Percentiles rank a stretch among this genome's conserved stretches.
Conservation (phyloP, 2,888 invertebrate genomes). For the Meiosimyza platycephala region DNA sequence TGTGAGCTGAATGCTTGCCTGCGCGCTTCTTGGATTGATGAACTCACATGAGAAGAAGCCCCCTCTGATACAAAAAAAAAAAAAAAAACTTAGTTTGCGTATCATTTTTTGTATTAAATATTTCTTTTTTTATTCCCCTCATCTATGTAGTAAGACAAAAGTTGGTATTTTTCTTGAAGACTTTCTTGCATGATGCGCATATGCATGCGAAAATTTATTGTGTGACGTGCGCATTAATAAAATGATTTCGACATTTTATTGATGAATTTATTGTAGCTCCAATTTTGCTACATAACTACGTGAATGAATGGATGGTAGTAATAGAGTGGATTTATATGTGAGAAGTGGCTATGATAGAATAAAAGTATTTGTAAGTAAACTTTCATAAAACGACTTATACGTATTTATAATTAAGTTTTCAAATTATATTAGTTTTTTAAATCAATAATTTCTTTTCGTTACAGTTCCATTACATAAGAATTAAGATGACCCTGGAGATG, state of each 20-base stretch:
- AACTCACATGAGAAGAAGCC: constrained; percentile 28
- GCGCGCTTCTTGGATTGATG: constrained; percentile 25
- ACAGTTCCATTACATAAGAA: no score
- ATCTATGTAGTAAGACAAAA: constrained; percentile 43
- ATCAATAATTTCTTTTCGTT: no score
- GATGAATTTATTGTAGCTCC: constrained; percentile 40
- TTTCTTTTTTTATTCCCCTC: not conserved
- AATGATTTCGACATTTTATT: constrained; percentile 45
- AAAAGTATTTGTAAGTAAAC: no score
- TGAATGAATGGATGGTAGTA: no score
- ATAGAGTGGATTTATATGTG: no score
- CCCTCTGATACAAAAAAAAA: not conserved
- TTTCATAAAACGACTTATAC: no score
- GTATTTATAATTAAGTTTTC: not conserved
- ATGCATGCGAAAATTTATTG: constrained; percentile 52
- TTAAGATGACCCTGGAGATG: not conserved
- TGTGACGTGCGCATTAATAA: constrained; percentile 53
- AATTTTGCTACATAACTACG: not conserved
- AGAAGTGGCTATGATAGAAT: no score
- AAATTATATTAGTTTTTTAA: no score
- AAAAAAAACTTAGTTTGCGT: constrained; percentile 22
- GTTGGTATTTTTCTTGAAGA: constrained; percentile 43
- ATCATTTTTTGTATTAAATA: constrained; percentile 13
- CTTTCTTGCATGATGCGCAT: constrained; percentile 43
- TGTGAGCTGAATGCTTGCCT: constrained; percentile 25